Conservation (phyloP, 2,888 invertebrate genomes). For the Pyrochroa serraticornis region DNA sequence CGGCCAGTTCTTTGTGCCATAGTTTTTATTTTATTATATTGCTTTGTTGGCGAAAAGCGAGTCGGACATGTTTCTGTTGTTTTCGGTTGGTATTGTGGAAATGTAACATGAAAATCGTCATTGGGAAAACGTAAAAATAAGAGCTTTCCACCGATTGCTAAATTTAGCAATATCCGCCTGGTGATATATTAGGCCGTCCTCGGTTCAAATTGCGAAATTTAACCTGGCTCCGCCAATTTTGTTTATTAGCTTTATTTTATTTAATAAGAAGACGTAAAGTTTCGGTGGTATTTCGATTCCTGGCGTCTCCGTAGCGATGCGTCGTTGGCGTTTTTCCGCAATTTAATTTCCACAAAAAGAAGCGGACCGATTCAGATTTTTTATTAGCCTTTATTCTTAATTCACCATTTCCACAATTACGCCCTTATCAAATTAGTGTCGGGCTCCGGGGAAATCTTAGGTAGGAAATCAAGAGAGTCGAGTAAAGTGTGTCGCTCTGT, state of each 20-base stretch:
- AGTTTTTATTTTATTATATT: neutral
- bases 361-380: conserved; percentile 10
- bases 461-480: conserved; percentile 27
- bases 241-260: too few relatives aligned
- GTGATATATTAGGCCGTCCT: conserved; percentile 8
- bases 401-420: conserved; percentile 33
- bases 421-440: conserved; percentile 32
- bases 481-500: conserved; percentile 27
- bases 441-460: conserved; percentile 32
- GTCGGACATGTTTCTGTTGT: neutral
- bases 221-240: too few relatives aligned
- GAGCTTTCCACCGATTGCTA: neutral
- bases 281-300: too few relatives aligned
- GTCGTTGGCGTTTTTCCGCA: too few relatives aligned
- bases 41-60: neutral
- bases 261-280: too few relatives aligned
- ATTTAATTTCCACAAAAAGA: conserved; percentile 25
- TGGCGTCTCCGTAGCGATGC: too few relatives aligned
- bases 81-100: neutral
- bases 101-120: neutral
- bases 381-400: conserved; percentile 33
- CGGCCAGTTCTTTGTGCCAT: neutral
- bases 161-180: conserved; percentile 26
- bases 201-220: too few relatives aligned
- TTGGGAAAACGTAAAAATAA: neutral